Base-by-base conservation (phyloP, 1,140 invertebrate genomes). In the Scaptomyza graminum region DNA sequence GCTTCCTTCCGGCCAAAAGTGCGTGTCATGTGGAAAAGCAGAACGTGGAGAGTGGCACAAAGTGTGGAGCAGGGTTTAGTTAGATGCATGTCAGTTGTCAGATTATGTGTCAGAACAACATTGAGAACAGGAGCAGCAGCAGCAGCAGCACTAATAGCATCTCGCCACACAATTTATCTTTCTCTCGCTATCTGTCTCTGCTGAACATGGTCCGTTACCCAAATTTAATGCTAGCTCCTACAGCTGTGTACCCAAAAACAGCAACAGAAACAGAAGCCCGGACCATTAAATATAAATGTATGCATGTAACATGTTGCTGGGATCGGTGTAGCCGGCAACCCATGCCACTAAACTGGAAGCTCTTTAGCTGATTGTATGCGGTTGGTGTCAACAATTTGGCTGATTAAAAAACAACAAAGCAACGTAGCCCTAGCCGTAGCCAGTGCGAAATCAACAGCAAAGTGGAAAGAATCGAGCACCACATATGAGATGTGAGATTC, bases 311-410 rank as follows among this genome's bases (percentile, higher is more conserved):
- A 83, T 79, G 79, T 77, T 74, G 62, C 66, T 60, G 15, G 47
- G 47, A 41, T 16, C 55, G 8, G 34, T n/a, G 18, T 22, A 3
- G 18, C 18, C 18, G 4, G 18, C 2, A 22, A 22, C 2, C 43
- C 9, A 11, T 3, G 11, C 8, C 63, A 18, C 13, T 39, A 28
- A 62, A 6, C 52, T 49, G 22, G 16, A 8, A 46, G 61, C 78
- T 81, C 63, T 81, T 81, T 78, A 66, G 62, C 63, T 79, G 83
- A 79, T 79, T 81, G 74, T 78, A 72, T 87, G 74, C 44, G 74
- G 55, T 78, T 67, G 74, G 78, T 74, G 78, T 82, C 80, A 87
- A 87, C 82, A 87, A 87, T 87, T 87, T 87, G 75, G 59, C 79
- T 87, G 82, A 88, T 87, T 87, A 87, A 87, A 88, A 78, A 66